phyloP scores from a whole-genome alignment of 2,888 invertebrate genomes.

The Ornithoptera alexandrae region DNA sequence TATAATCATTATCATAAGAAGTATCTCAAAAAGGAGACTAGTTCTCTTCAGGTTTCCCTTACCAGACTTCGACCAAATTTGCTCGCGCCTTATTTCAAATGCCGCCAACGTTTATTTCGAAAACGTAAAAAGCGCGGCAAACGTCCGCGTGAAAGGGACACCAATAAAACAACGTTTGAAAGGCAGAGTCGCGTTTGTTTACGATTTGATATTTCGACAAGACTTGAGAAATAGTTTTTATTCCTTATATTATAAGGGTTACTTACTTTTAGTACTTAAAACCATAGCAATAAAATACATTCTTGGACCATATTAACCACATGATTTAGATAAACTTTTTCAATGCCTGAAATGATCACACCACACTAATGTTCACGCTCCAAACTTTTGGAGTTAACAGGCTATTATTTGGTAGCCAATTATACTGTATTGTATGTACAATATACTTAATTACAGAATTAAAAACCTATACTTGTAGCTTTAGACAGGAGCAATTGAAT shows the following conservation, averaged over 20 bases:
- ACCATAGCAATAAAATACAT: conserved; percentile 56
- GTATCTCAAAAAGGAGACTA: conserved; percentile 75
- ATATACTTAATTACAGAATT: not conserved
- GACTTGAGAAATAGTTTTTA: conserved; percentile 73
- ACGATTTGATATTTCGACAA: conserved; percentile 70
- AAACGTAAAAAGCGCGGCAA: conserved; percentile 76
- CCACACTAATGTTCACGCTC: not conserved
- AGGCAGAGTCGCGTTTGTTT: conserved; percentile 72
- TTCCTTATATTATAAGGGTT: conserved; percentile 65
- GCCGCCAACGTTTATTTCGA: conserved; percentile 75
- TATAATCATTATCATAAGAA: conserved; percentile 60
- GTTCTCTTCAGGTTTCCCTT: conserved; percentile 64
- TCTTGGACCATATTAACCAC: conserved; percentile 39
- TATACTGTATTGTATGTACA: not conserved
- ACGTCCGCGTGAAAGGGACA: conserved; percentile 73
- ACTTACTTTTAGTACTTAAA: conserved; percentile 48
- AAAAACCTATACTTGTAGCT: not conserved
- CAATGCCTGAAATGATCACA: not conserved
- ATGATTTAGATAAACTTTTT: conserved; percentile 12
- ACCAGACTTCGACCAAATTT: conserved; percentile 67
- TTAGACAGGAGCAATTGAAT: not conserved
- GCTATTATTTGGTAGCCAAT: not conserved
- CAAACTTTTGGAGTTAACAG: not conserved
- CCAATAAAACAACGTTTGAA: conserved; percentile 76
- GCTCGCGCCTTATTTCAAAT: conserved; percentile 76